Conservation (phyloP, 2,797 vertebrate genomes). For the Sebastes nivosus region DNA sequence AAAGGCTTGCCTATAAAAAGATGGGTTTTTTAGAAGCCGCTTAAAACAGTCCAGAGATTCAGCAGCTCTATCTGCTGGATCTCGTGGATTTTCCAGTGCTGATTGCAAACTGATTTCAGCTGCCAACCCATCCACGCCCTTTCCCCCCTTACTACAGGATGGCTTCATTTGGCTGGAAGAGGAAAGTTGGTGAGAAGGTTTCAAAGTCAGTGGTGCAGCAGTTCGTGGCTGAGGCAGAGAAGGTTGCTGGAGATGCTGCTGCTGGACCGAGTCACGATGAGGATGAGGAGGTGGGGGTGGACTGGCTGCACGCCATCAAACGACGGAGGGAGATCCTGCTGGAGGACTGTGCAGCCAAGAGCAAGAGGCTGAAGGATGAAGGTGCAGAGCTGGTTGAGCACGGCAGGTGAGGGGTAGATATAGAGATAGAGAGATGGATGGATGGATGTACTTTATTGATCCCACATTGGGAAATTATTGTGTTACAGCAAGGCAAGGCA, state of each 20-base stretch:
- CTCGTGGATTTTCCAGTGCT: neutral
- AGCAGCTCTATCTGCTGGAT: too few relatives aligned
- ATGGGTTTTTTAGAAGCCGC: too few relatives aligned
- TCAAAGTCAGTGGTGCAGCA: conserved; percentile 88
- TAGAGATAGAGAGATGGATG: too few relatives aligned
- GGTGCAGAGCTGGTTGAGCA: conserved; percentile 88
- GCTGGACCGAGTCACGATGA: conserved; percentile 68
- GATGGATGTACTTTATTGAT: too few relatives aligned
- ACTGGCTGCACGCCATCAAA: conserved; percentile 87
- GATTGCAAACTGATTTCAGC: neutral
- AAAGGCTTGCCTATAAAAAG: too few relatives aligned
- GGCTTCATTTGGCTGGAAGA: conserved; percentile 98
- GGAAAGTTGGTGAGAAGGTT: conserved; percentile 93
- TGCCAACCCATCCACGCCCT: neutral
- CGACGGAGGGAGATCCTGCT: conserved; percentile 84
- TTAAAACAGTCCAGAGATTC: too few relatives aligned
- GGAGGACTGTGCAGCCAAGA: conserved; percentile 86
- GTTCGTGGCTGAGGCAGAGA: conserved; percentile 89
- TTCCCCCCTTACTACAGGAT: conserved; percentile 71
- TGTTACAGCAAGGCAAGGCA: too few relatives aligned
- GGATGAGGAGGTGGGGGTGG: conserved; percentile 75
- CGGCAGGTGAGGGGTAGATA: conserved; percentile 82
- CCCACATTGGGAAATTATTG: too few relatives aligned
- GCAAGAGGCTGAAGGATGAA: conserved; percentile 89
- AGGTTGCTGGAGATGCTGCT: conserved; percentile 72